Evolutionary conservation across 2,888 invertebrate genomes (phyloP), one percentile per base, ranked within the genome.

Genomic region (Dicycla oo): DNA sequence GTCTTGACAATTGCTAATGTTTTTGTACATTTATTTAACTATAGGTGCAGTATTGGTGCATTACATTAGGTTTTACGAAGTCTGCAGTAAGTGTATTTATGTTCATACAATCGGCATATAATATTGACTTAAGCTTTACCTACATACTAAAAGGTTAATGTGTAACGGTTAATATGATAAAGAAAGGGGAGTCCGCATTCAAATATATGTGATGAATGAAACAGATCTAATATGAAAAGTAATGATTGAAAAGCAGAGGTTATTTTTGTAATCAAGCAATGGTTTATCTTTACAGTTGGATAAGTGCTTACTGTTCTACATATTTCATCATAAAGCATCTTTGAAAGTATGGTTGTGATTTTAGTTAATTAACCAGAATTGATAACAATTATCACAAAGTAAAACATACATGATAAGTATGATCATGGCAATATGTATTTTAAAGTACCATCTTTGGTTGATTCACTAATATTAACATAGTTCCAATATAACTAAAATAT

Each of bases 401-500:
- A 77, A 75, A 70, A 75, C 54, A 78, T 69, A 80, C 47, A 73
- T 66, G 60, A 75, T 73, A 73, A 75, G 57, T 69, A 71, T 72
- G 78, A 73, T 70, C 69, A 85, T 84, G 79, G 80, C 82, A 80
- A 85, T 73, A 74, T 49, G 73, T 53, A 65, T 71, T 77, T 57
- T 63, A 75, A 51, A 73, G 70, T 85, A 83, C 78, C 83, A 75
- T 85, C 85, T 86, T 86, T 86, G 85, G 86, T 85, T 78, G 65
- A 64, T 64, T 82, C 38, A 82, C 62, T 73, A 68, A 77, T n/a
- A n/a, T 64, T 73, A 77, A 72, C 63, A 77, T 80, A 84, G 70
- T 78, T 80, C 73, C 73, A 82, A 83, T 78, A 77, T 54, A 83
- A 75, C 60, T 78, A 84, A 70, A 73, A 69, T 80, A 78, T 71